Evolutionary conservation across 2,797 vertebrate species (phyloP).

Genomic region (Siniperca scherzeri): DNA sequence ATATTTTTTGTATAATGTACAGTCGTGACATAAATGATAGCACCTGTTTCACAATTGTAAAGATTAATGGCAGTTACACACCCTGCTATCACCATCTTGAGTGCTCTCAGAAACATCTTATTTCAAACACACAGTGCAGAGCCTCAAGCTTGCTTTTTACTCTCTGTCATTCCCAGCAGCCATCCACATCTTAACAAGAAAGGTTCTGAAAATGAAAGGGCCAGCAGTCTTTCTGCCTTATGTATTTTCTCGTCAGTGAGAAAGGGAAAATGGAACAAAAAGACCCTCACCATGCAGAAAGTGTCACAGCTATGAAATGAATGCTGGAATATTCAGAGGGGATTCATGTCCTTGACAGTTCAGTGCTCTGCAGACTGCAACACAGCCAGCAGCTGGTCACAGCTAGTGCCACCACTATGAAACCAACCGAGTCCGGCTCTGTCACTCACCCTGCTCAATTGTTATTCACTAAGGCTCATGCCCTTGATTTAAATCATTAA

Average conservation of each 20-base stretch:
- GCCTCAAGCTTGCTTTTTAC: slow-evolving; percentile 44
- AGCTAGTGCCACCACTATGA: slow-evolving; percentile 39
- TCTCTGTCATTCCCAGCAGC: slow-evolving; percentile 48
- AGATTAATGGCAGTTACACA: slow-evolving; percentile 40
- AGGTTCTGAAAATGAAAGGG: slow-evolving; percentile 37
- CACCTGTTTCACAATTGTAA: slow-evolving; percentile 36
- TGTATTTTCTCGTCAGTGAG: slow-evolving; percentile 29
- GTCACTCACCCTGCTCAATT: slow-evolving; percentile 43
- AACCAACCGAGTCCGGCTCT: slow-evolving; percentile 37
- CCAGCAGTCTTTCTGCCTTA: slow-evolving; percentile 13
- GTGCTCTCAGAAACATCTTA: slow-evolving; percentile 39
- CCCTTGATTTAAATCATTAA: slow-evolving; percentile 72
- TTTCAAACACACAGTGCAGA: slow-evolving; percentile 37
- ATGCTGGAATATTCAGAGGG: slow-evolving; percentile 53
- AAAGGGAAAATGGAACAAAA: not conserved
- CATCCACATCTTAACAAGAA: slow-evolving; percentile 37
- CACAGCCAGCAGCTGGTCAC: slow-evolving; percentile 63
- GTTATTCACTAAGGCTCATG: slow-evolving; percentile 60
- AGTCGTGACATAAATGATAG: slow-evolving; percentile 23
- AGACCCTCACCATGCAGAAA: slow-evolving; percentile 29
- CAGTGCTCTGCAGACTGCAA: slow-evolving; percentile 58
- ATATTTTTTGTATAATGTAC: slow-evolving; percentile 11
- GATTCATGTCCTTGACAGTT: slow-evolving; percentile 67
- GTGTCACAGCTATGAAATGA: slow-evolving; percentile 60
- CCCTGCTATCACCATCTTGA: slow-evolving; percentile 17